phyloP scores from a whole-genome alignment of 2,113 vertebrate species.

The Sapayoa aenigma region DNA sequence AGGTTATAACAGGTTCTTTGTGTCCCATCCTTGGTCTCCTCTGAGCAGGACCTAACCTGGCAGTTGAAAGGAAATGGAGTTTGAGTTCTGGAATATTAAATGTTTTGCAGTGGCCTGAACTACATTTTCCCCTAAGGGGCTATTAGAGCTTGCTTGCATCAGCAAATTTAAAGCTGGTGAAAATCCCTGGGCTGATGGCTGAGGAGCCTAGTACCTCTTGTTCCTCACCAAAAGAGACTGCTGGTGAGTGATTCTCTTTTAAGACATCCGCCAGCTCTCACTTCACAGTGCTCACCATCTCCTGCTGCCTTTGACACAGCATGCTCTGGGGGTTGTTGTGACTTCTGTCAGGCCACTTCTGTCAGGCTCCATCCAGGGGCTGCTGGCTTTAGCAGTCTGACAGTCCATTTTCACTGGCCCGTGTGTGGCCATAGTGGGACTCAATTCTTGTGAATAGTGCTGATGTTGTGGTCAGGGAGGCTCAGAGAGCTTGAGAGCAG shows the following conservation, averaged over 20 bases:
- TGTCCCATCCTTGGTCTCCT: background rate
- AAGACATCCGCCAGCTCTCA: background rate
- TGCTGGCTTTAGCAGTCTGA: background rate
- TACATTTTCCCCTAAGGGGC: background rate
- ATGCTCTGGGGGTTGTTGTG: background rate
- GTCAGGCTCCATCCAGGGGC: background rate
- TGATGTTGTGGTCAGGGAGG: background rate
- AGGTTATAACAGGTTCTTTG: background rate
- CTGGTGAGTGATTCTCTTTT: background rate
- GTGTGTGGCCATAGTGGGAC: background rate
- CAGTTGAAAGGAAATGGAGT: background rate
- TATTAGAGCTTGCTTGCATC: background rate
- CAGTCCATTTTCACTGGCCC: fast-evolving
- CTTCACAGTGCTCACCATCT: background rate
- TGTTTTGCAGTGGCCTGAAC: background rate
- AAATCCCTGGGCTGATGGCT: background rate
- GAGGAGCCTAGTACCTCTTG: background rate
- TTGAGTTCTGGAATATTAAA: background rate
- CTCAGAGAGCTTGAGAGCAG: background rate
- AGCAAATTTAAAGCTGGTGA: background rate
- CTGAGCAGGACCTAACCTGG: background rate
- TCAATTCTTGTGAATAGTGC: background rate
- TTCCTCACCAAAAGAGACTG: background rate
- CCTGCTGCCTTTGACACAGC: background rate
- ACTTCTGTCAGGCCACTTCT: background rate